phyloP scores from a whole-genome alignment of 2,113 vertebrate genomes.

The Entelurus aequoreus region DNA sequence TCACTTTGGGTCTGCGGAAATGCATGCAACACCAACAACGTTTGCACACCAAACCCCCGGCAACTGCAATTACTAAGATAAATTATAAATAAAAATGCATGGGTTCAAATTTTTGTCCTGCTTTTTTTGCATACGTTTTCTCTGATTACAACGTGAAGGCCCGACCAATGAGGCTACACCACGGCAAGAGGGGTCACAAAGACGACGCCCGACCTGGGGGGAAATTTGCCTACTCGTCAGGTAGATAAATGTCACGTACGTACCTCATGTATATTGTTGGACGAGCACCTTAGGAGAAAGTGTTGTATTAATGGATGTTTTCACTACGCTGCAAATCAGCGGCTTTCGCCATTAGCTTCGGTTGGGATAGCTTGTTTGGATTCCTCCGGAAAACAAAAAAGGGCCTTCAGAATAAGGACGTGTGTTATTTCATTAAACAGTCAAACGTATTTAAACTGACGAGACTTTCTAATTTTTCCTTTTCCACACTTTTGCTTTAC shows the following conservation, averaged over 20 bases:
- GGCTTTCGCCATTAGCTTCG: conserved; percentile 30
- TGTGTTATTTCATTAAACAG: neutral
- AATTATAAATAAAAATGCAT: neutral
- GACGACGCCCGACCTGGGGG: conserved; percentile 21
- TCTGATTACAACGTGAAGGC: conserved; percentile 33
- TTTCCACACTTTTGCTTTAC: rapidly evolving
- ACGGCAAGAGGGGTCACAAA: conserved; percentile 22
- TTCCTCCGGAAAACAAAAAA: neutral
- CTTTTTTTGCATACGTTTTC: neutral
- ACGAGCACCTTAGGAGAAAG: neutral
- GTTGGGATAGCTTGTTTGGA: conserved; percentile 7
- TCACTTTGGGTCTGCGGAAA: no score
- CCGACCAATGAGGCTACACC: conserved; percentile 8
- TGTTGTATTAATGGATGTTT: neutral
- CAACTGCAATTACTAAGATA: neutral
- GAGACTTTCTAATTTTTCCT: neutral
- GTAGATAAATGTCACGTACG: neutral
- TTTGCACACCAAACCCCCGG: neutral
- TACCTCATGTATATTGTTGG: conserved; percentile 8
- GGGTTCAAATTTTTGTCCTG: neutral
- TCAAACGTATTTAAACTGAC: neutral
- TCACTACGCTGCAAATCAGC: conserved; percentile 5
- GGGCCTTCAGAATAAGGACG: conserved; percentile 41
- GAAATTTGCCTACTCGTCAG: conserved; percentile 13
- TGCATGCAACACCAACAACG: no score